phyloP scores from a whole-genome alignment of 2,113 vertebrate species.

The Blennius ocellaris region DNA sequence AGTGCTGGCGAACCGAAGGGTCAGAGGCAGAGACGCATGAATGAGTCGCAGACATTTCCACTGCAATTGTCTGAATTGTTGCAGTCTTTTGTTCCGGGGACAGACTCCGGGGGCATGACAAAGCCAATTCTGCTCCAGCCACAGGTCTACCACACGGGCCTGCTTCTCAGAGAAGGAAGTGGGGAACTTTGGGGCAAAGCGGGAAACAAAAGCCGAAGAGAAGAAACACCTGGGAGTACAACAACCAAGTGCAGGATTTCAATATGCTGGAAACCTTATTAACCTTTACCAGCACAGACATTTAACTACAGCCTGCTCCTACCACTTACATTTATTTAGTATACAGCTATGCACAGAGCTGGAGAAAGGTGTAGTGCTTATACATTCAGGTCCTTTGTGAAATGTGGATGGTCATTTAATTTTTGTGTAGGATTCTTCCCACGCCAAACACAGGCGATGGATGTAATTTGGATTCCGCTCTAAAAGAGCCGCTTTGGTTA shows the following conservation, averaged over 20 bases:
- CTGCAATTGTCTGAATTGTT: conserved; percentile 44
- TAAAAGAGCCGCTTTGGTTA: neutral
- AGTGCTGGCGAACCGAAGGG: conserved; percentile 42
- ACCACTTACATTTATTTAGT: no score
- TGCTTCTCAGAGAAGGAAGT: conserved; percentile 26
- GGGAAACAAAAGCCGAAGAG: conserved; percentile 21
- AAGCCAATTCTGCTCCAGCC: conserved; percentile 48
- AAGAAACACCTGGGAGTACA: conserved; percentile 1
- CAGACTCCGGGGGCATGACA: conserved; percentile 35
- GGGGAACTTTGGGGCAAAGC: conserved; percentile 26
- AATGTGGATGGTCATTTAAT: no score
- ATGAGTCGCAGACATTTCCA: conserved; percentile 43
- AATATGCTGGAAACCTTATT: neutral
- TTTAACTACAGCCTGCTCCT: no score
- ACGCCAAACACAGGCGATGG: no score
- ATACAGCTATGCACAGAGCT: no score
- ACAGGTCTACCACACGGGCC: conserved; percentile 46
- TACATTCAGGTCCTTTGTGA: no score
- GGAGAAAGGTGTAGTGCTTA: no score
- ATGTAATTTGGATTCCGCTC: no score
- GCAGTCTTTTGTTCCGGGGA: conserved; percentile 49
- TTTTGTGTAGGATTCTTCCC: no score
- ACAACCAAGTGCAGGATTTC: neutral
- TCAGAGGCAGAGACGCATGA: conserved; percentile 44
- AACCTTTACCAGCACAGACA: no score